Percentiles rank a stretch among this genome's conserved stretches.
phyloP scores from a whole-genome alignment of 2,888 invertebrate species.

The Orthonychiurus folsomi region DNA sequence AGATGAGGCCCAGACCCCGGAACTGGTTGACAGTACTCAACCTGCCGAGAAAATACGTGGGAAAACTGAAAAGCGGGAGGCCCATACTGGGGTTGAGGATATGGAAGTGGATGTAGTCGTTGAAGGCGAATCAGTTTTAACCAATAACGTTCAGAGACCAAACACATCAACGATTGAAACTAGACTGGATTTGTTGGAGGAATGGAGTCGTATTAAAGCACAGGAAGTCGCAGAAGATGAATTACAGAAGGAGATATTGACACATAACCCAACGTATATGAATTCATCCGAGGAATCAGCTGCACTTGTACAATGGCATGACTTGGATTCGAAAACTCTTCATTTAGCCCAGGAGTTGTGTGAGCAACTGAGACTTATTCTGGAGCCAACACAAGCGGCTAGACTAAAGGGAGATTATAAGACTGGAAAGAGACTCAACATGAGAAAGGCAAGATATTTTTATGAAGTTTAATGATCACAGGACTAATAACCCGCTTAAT shows the following conservation, averaged over 20 bases:
- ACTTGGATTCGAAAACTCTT: conserved; percentile 42
- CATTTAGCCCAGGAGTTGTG: conserved; percentile 72
- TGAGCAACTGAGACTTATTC: conserved; percentile 82
- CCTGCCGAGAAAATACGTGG: conserved; percentile 54
- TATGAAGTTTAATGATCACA: neutral
- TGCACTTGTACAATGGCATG: conserved; percentile 34
- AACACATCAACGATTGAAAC: conserved; percentile 71
- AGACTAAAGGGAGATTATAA: conserved; percentile 89
- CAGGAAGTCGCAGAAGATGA: neutral
- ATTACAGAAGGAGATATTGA: conserved; percentile 1
- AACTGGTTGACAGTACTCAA: neutral
- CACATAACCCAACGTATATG: neutral
- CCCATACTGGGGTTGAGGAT: conserved; percentile 42
- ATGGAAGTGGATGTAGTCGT: conserved; percentile 43
- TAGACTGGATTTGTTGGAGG: conserved; percentile 27
- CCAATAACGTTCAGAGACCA: conserved; percentile 58
- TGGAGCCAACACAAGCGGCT: conserved; percentile 91
- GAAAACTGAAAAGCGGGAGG: conserved; percentile 46
- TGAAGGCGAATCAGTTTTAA: conserved; percentile 67
- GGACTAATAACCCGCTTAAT: conserved; percentile 3
- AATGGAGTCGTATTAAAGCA: conserved; percentile 17
- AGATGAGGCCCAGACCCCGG: conserved; percentile 41
- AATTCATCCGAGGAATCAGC: conserved; percentile 20
- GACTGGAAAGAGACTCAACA: conserved; percentile 93
- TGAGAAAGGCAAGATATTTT: conserved; percentile 60